phyloP scores from a whole-genome alignment of 30 jellyfish, hydroid and myxozoan species.

The Nemopilema nomurai region DNA sequence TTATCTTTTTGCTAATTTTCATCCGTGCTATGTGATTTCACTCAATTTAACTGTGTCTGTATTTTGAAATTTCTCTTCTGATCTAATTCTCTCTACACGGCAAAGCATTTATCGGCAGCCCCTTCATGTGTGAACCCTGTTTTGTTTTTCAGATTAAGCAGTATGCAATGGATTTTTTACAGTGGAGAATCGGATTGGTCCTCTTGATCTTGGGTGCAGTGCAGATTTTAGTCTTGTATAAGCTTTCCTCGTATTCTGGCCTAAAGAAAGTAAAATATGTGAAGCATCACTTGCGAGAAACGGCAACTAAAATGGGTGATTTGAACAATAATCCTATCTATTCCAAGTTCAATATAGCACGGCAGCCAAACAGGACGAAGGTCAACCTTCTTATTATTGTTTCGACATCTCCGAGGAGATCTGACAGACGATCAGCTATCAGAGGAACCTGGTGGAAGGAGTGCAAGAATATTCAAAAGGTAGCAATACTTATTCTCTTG shows the following conservation, averaged over 20 bases:
- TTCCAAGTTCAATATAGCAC: constrained; percentile 45
- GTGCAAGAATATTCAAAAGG: constrained; percentile 22
- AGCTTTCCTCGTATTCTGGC: not conserved
- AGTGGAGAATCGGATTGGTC: not conserved
- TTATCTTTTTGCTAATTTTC: no score
- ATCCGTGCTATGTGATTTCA: no score
- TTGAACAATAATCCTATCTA: constrained; percentile 56
- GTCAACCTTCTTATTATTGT: constrained; percentile 50
- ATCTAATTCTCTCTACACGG: no score
- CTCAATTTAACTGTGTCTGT: no score
- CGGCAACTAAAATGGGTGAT: constrained; percentile 20
- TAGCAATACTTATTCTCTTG: not conserved
- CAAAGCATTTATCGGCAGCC: no score
- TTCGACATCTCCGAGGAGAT: constrained; percentile 73
- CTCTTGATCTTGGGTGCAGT: not conserved
- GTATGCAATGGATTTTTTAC: not conserved
- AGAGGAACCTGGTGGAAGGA: constrained; percentile 81
- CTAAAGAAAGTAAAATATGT: not conserved
- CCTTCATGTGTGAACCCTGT: no score
- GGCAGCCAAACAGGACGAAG: constrained; percentile 18
- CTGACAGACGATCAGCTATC: constrained; percentile 66
- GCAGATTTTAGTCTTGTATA: not conserved
- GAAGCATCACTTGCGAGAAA: not conserved
- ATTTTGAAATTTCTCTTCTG: no score
- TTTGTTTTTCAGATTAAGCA: no score